These are phyloP conservation scores for Tethya wilhelma DNA, from an alignment of 37 sponge, comb jelly and placozoan species.

Conservation along the genomic window DNA sequence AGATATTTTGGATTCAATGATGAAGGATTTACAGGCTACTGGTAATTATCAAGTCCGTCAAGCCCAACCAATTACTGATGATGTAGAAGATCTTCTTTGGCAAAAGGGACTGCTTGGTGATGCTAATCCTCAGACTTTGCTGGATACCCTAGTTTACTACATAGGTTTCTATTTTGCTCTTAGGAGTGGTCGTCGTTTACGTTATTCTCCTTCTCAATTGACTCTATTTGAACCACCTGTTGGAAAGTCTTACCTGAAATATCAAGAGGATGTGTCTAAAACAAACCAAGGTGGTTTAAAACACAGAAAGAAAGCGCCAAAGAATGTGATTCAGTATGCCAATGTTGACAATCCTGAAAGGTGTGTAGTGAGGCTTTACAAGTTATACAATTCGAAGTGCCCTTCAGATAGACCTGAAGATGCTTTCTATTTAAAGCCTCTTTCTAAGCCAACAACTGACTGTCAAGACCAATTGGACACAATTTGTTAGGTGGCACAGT, in stretches of 20 bases:
- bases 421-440: conserved; percentile 37
- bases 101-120: conserved; percentile 33
- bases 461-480: conserved; percentile 2
- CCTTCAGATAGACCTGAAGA: neutral
- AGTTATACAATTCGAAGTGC: neutral
- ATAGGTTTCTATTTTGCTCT: conserved; percentile 35
- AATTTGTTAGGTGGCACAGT: neutral
- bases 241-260: neutral
- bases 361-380: neutral
- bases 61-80: conserved; percentile 15
- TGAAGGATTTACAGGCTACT: conserved; percentile 8
- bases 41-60: conserved; percentile 13
- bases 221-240: conserved; percentile 12
- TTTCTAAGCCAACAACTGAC: neutral
- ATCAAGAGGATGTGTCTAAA: conserved; percentile 38
- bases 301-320: neutral
- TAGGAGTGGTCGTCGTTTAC: conserved; percentile 29
- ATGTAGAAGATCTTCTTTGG: conserved; percentile 33
- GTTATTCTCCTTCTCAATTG: conserved; percentile 13
- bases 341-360: conserved; percentile 24
- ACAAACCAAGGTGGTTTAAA: conserved; percentile 43
- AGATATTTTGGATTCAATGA: conserved; percentile 11
- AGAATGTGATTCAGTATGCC: conserved; percentile 39
- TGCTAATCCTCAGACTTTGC: conserved; percentile 15
- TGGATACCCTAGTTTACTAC: conserved; percentile 32